Evolutionary conservation across 2,888 invertebrate species (phyloP).

Genomic region (Ditula angustiorana): DNA sequence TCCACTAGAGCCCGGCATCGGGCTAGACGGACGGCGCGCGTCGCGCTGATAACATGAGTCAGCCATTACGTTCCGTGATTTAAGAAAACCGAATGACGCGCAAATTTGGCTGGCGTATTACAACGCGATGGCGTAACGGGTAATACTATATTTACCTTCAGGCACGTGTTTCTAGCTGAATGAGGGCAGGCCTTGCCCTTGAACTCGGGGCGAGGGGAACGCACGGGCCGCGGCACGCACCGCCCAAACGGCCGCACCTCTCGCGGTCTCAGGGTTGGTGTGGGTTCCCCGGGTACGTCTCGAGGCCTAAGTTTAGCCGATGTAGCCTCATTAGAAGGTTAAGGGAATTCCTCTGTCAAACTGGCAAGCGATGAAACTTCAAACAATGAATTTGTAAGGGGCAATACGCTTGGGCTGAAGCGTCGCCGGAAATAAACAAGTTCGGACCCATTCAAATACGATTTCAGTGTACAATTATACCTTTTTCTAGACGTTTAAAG

Average conservation of each 20-base stretch:
- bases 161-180: conserved; percentile 82
- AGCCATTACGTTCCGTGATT: conserved; percentile 31
- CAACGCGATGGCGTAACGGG: conserved; percentile 68
- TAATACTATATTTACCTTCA: conserved; percentile 82
- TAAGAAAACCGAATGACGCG: conserved; percentile 39
- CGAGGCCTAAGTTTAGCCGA: not conserved
- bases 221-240: conserved; percentile 69
- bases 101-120: conserved; percentile 57
- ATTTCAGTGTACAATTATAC: not conserved
- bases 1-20: not conserved
- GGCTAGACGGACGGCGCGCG: conserved; percentile 27
- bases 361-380: not conserved
- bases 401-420: not conserved
- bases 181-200: conserved; percentile 81
- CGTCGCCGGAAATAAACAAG: not conserved
- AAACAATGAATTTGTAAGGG: not conserved
- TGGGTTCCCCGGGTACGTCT: conserved; percentile 26
- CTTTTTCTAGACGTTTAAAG: not conserved
- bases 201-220: conserved; percentile 73
- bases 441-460: not conserved
- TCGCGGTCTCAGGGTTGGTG: conserved; percentile 40
- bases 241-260: conserved; percentile 73
- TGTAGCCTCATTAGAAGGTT: not conserved
- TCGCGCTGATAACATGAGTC: conserved; percentile 30
- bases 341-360: not conserved